Evolutionary conservation across 1,140 invertebrate species (phyloP).

Genomic region (Philaenus spumarius): DNA sequence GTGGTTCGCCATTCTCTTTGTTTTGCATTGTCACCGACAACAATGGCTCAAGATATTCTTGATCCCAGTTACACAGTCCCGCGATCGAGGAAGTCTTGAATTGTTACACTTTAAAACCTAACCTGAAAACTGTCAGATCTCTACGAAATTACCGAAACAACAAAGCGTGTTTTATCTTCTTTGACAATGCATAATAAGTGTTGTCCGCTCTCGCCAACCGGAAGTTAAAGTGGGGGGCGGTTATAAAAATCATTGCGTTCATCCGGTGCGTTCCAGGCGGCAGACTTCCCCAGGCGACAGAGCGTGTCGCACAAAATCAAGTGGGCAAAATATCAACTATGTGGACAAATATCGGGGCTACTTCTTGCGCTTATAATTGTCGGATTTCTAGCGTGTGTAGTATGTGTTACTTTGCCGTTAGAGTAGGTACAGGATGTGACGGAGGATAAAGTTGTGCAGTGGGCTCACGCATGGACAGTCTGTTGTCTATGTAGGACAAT

Average conservation of each 20-base stretch:
- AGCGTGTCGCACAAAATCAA: slow-evolving; percentile 21
- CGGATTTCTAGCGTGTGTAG: too few species aligned
- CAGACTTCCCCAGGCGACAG: slow-evolving; percentile 21
- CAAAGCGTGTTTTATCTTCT: slow-evolving; percentile 24
- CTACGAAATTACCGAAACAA: slow-evolving; percentile 22
- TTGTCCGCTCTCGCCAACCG: slow-evolving; percentile 9
- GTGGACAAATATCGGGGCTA: not conserved
- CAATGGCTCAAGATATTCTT: not conserved
- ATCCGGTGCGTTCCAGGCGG: slow-evolving; percentile 30
- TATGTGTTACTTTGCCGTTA: too few species aligned
- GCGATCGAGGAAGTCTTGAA: not conserved
- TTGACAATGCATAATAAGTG: slow-evolving; percentile 31
- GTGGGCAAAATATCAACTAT: slow-evolving; percentile 20
- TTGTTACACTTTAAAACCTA: slow-evolving; percentile 9
- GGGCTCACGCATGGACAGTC: too few species aligned
- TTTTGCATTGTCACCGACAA: too few species aligned
- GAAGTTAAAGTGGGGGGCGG: slow-evolving; percentile 23
- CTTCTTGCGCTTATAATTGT: too few species aligned
- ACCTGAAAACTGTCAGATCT: slow-evolving; percentile 20
- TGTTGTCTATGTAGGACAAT: too few species aligned
- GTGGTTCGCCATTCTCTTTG: not conserved
- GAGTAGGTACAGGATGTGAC: too few species aligned
- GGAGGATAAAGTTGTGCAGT: too few species aligned
- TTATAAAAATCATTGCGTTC: slow-evolving; percentile 31
- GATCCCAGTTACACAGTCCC: not conserved